A percentile compares a stretch with the other conserved stretches of the same genome.
phyloP scores from a whole-genome alignment of 2,888 invertebrate genomes.

The Amiota minor region DNA sequence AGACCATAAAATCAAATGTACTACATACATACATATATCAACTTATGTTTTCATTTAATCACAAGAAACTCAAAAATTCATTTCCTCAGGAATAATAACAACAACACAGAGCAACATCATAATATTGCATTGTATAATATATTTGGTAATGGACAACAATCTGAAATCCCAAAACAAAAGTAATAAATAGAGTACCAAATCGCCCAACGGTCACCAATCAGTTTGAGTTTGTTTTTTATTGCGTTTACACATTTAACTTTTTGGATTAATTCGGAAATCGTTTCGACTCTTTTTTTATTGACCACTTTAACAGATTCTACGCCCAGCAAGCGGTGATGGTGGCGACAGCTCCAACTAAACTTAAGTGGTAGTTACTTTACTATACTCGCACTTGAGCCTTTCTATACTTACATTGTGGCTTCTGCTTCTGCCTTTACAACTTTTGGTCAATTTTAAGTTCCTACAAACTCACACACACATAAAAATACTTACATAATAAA shows the following conservation, averaged over 20 bases:
- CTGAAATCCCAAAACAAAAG: no score
- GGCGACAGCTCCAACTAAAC: neutral
- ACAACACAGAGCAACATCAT: neutral
- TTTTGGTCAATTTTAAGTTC: slow-evolving; percentile 26
- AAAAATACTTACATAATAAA: slow-evolving; percentile 19
- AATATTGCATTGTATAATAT: no score
- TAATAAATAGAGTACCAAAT: no score
- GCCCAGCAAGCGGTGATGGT: neutral
- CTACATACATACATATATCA: no score
- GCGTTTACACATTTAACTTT: slow-evolving; percentile 22
- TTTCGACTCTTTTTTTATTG: slow-evolving; percentile 22
- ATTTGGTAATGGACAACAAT: no score
- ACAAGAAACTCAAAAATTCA: no score
- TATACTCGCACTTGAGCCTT: neutral
- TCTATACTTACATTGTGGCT: no score
- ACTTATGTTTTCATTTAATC: no score
- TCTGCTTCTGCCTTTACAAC: slow-evolving; percentile 11
- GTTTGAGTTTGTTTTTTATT: slow-evolving; percentile 12
- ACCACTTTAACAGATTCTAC: slow-evolving; percentile 21
- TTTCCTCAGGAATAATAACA: neutral
- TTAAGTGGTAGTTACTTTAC: slow-evolving; percentile 4
- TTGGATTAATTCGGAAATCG: slow-evolving; percentile 13
- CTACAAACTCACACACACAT: slow-evolving; percentile 1
- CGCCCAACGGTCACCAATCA: neutral
- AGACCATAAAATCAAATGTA: no score